These are phyloP conservation scores for Melanargia galathea DNA, from an alignment of 2,888 invertebrate genomes.

Conservation along the genomic window DNA sequence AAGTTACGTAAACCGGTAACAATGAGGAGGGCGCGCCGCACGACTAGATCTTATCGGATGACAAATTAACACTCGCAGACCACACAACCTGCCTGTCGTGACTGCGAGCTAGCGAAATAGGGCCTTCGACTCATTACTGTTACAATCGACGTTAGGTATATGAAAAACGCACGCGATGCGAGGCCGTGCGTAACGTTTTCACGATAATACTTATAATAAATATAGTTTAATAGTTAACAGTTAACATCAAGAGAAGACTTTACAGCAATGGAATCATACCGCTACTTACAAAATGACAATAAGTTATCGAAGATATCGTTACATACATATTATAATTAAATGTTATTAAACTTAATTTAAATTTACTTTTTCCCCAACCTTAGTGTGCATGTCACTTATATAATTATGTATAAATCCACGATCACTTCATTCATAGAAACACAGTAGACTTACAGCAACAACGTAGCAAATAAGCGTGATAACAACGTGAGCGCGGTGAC, in stretches of 20 bases:
- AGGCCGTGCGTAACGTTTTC: background rate
- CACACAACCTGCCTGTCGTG: constrained; percentile 23
- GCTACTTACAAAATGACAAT: too few species aligned
- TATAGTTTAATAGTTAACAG: too few species aligned
- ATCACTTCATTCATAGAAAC: constrained; percentile 19
- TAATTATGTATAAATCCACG: constrained; percentile 9
- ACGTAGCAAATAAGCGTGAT: constrained; percentile 15
- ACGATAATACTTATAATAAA: background rate
- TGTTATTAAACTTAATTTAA: too few species aligned
- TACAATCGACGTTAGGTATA: constrained; percentile 5
- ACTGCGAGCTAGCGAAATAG: constrained; percentile 18
- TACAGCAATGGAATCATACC: too few species aligned
- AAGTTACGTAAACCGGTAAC: constrained; percentile 24
- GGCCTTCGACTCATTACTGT: background rate
- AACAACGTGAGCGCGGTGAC: constrained; percentile 15
- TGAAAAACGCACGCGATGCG: background rate
- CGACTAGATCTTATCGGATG: constrained; percentile 33
- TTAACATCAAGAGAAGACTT: too few species aligned
- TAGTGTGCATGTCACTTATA: constrained; percentile 5
- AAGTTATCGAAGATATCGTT: too few species aligned
- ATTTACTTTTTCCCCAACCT: too few species aligned
- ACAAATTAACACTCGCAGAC: constrained; percentile 36
- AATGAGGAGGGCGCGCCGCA: constrained; percentile 26
- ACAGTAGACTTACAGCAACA: background rate
- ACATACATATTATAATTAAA: too few species aligned